Conservation (phyloP, 2,888 invertebrate genomes). For the Eremobia ochroleuca region DNA sequence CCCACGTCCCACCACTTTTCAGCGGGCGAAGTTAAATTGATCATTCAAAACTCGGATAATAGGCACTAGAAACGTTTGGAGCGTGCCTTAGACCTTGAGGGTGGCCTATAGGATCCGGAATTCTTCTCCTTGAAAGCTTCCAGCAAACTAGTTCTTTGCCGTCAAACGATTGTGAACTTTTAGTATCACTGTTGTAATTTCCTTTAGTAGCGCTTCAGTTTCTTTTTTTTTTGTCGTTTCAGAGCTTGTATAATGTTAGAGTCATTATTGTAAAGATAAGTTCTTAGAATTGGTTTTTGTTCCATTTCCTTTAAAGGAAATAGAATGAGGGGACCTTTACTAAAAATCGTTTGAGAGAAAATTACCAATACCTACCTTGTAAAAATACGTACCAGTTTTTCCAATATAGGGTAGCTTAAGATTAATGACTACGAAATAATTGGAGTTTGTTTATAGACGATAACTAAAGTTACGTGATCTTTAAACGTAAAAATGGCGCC, state of each 20-base stretch:
- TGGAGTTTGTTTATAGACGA: not conserved
- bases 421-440: not conserved
- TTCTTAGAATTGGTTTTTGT: slow-evolving; percentile 36
- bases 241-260: slow-evolving; percentile 9
- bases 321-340: slow-evolving; percentile 1
- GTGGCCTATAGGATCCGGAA: slow-evolving; percentile 65
- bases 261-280: slow-evolving; percentile 20
- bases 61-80: slow-evolving; percentile 74
- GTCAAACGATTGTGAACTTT: slow-evolving; percentile 57
- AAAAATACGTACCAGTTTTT: not conserved
- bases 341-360: slow-evolving; percentile 19
- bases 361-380: not conserved
- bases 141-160: slow-evolving; percentile 59
- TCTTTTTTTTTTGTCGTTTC: slow-evolving; percentile 21
- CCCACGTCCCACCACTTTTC: slow-evolving; percentile 63
- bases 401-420: not conserved
- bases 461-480: not conserved
- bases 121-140: slow-evolving; percentile 59
- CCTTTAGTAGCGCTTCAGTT: slow-evolving; percentile 13
- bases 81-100: slow-evolving; percentile 64
- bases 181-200: slow-evolving; percentile 40
- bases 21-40: slow-evolving; percentile 81
- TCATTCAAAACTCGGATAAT: slow-evolving; percentile 82
- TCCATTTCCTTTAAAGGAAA: slow-evolving; percentile 33
- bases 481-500: no score